Conservation (phyloP, 2,797 vertebrate genomes). For the Acipenser ruthenus region DNA sequence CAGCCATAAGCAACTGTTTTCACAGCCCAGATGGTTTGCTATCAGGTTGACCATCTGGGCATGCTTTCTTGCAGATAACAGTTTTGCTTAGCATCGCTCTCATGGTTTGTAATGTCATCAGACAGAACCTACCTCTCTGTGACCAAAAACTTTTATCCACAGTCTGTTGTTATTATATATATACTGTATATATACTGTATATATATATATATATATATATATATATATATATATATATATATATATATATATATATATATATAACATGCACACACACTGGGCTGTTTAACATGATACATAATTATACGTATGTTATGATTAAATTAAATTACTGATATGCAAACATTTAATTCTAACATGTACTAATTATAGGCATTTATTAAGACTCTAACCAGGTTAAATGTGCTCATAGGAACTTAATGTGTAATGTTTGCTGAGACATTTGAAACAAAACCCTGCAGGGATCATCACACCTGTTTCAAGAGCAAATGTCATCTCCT, state of each 20-base stretch:
- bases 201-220: no score
- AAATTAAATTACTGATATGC: not conserved
- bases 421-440: constrained; percentile 9
- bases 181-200: no score
- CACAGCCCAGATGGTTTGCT: no score
- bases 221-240: constrained; percentile 3
- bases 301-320: constrained; percentile 14
- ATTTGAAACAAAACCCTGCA: not conserved
- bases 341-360: not conserved
- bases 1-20: no score
- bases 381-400: not conserved
- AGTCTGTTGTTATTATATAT: no score
- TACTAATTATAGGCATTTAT: constrained; percentile 11
- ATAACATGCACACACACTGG: constrained; percentile 4
- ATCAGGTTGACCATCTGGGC: no score
- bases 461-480: constrained; percentile 24
- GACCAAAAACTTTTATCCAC: no score
- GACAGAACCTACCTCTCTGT: no score
- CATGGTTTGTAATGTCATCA: no score
- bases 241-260: constrained; percentile 18
- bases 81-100: no score
- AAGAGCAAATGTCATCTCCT: constrained; percentile 28
- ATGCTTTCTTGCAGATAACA: no score
- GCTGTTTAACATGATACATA: constrained; percentile 6
- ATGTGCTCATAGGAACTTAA: constrained; percentile 15